Evolutionary conservation across 2,113 vertebrate genomes (phyloP), one percentile per base, ranked within the genome.

Genomic region (Corythornis cristatus): DNA sequence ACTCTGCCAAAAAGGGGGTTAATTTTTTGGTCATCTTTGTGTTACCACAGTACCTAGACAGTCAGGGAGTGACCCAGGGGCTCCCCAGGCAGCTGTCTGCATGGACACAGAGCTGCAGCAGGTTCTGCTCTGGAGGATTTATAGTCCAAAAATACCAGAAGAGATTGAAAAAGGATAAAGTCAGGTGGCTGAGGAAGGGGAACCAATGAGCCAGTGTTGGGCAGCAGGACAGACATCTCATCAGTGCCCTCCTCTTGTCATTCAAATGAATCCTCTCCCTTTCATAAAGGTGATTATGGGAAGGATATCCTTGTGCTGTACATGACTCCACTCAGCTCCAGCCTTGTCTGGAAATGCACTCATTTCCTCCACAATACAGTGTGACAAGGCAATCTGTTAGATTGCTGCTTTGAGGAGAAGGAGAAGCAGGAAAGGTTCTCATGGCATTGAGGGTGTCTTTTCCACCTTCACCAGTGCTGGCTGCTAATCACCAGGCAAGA

Each of bases 111-210:
- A 70, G 46, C 70, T 58, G 51, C 35, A 50, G 67, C 64, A 83
- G 31, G 22, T 60, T 83, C 66, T 83, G 33, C 82, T 83, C 56
- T 42, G 83, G 76, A 83, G 86, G 92, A 88, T 92, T 93, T 86
- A 50, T 15, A 83, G n/a, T 65, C 88, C 76, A 94, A 90, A 96
- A 90, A 96, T 92, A 95, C 53, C 71, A 45, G 6, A 60, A 42
- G 48, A 88, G 79, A 86, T 86, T 94, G 73, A 77, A 91, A 94
- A 77, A 71, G 57, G 83, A 86, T 90, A 71, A 96, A 94, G 48
- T 91, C 64, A 90, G 72, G 86, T 71, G 64, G 48, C 71, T 90
- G 68, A 83, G 56, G 23, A 88, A 86, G 48, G 48, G 65, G 53
- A 90, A 95, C 86, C 42, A 79, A 79, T 73, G 77, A 90, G 83